Percentiles rank a stretch among this genome's conserved stretches.
Evolutionary conservation across 1,140 invertebrate species (phyloP).

Genomic region (Orchestia grillus): DNA sequence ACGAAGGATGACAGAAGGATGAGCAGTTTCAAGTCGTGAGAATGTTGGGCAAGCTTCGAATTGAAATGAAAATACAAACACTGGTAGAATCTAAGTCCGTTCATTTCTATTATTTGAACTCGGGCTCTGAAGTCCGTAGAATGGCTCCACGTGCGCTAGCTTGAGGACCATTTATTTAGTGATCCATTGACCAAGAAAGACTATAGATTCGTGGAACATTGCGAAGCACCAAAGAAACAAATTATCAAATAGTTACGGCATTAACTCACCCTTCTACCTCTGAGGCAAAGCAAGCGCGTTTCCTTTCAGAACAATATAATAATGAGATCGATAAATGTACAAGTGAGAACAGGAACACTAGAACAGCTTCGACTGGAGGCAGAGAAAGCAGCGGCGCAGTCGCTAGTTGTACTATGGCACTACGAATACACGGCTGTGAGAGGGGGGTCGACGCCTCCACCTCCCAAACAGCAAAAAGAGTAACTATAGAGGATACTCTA

Average conservation of each 20-base stretch:
- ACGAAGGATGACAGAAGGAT: no score
- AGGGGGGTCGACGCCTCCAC: neutral
- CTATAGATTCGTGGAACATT: neutral
- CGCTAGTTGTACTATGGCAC: constrained; percentile 44
- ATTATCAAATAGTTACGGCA: no score
- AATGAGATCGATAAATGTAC: neutral
- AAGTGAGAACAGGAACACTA: neutral
- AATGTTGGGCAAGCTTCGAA: neutral
- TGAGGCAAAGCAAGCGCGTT: neutral
- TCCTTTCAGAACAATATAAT: neutral
- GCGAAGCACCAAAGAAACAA: neutral
- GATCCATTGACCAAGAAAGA: neutral
- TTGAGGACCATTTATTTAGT: neutral
- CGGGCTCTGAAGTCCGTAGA: neutral
- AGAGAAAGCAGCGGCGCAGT: neutral
- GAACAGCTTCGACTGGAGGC: neutral
- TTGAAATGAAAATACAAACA: neutral
- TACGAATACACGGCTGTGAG: constrained; percentile 40
- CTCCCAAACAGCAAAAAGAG: neutral
- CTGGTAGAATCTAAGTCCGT: neutral
- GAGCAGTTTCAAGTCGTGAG: neutral
- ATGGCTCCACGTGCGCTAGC: neutral
- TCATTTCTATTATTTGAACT: neutral
- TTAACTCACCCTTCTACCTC: neutral
- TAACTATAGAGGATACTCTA: neutral